Evolutionary conservation across 2,888 invertebrate species (phyloP).

Genomic region (Graphium colonna): DNA sequence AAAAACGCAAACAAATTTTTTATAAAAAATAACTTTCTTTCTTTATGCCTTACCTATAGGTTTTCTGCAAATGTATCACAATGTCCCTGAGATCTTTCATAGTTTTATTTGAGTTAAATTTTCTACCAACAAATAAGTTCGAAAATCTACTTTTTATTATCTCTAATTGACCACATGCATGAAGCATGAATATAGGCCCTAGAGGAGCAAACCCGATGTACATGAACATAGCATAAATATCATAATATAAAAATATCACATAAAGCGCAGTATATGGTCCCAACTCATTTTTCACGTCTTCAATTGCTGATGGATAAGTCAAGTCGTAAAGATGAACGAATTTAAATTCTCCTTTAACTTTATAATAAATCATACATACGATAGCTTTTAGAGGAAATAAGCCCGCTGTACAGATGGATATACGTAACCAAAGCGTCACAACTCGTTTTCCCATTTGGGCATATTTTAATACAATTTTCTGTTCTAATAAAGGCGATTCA

Average conservation of each 20-base stretch:
- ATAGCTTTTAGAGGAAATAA: conserved; percentile 34
- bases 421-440: conserved; percentile 37
- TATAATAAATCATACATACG: conserved; percentile 32
- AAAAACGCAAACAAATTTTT: too few species aligned
- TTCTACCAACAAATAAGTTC: conserved; percentile 33
- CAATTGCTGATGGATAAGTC: conserved; percentile 36
- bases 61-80: conserved; percentile 35
- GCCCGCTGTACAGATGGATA: background rate
- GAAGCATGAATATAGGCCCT: conserved; percentile 49
- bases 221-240: conserved; percentile 30
- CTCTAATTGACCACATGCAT: conserved; percentile 50
- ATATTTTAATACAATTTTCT: conserved; percentile 33
- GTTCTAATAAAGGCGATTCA: conserved; percentile 31
- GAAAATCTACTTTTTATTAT: conserved; percentile 36
- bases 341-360: conserved; percentile 31
- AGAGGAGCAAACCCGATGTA: conserved; percentile 44
- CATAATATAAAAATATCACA: conserved; percentile 24
- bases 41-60: conserved; percentile 35
- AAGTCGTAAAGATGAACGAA: conserved; percentile 37
- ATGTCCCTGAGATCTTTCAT: conserved; percentile 34
- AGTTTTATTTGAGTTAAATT: conserved; percentile 27
- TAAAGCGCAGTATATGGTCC: conserved; percentile 28
- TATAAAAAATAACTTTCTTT: conserved; percentile 13
- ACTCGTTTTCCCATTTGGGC: conserved; percentile 34
- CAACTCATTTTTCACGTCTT: conserved; percentile 33